Evolutionary conservation across 2,888 invertebrate species (phyloP).

Genomic region (Lasioglossum pauxillum): DNA sequence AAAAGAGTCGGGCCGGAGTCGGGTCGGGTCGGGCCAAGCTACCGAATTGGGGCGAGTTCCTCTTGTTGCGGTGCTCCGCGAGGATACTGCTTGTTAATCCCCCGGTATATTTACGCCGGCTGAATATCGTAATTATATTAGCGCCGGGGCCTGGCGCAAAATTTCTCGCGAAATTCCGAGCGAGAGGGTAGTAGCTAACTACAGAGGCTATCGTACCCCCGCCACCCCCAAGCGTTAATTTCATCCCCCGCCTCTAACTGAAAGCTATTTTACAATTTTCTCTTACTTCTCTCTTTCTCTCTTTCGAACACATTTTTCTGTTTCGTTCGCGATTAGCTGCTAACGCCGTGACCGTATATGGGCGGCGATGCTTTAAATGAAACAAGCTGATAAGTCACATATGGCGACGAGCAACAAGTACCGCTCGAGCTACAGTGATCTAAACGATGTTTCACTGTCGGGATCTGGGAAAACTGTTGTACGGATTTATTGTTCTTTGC

Average conservation of each 20-base stretch:
- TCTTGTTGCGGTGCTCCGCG: constrained; percentile 52
- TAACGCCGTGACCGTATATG: constrained; percentile 1
- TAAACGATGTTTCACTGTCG: not conserved
- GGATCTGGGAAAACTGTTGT: not conserved
- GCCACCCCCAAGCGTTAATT: constrained; percentile 51
- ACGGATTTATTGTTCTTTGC: not conserved
- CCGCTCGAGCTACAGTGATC: not conserved
- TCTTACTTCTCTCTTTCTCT: not conserved
- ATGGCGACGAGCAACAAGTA: constrained; percentile 10
- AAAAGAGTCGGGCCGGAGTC: constrained; percentile 11
- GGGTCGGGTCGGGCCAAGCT: constrained; percentile 20
- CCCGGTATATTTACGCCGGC: constrained; percentile 72
- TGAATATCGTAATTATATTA: constrained; percentile 81
- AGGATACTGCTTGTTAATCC: constrained; percentile 79
- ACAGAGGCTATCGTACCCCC: constrained; percentile 48
- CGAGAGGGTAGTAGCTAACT: constrained; percentile 25
- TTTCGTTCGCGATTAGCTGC: not conserved
- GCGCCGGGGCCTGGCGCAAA: constrained; percentile 56
- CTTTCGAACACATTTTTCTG: not conserved
- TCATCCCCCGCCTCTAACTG: constrained; percentile 45
- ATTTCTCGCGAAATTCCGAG: constrained; percentile 71
- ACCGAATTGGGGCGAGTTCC: constrained; percentile 60
- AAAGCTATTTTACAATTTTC: constrained; percentile 30
- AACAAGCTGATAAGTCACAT: not conserved
- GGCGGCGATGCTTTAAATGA: not conserved